phyloP scores from a whole-genome alignment of 2,888 invertebrate species.

The Acheta domesticus region DNA sequence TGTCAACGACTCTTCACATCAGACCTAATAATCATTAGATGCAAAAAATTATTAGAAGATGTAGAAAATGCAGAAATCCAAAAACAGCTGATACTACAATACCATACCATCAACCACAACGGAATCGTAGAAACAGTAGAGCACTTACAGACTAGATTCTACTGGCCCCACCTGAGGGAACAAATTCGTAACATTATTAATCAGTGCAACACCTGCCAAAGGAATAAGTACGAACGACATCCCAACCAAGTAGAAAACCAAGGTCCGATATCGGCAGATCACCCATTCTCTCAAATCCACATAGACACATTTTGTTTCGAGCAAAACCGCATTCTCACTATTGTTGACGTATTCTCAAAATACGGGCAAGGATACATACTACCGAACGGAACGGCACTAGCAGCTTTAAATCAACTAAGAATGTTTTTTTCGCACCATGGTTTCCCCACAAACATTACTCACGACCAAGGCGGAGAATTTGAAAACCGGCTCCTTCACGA shows the following conservation, averaged over 20 bases:
- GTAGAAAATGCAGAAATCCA: background rate
- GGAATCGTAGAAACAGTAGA: background rate
- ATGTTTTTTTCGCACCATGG: background rate
- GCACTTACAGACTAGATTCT: background rate
- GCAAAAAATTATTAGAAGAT: background rate
- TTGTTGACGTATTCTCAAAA: background rate
- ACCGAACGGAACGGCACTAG: background rate
- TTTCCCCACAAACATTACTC: background rate
- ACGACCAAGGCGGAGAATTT: background rate
- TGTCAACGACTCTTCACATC: background rate
- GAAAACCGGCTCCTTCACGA: background rate
- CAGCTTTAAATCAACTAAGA: background rate
- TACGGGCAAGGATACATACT: background rate
- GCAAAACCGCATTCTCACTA: background rate
- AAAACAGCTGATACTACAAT: background rate
- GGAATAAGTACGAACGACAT: constrained; percentile 11
- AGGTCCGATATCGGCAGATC: background rate
- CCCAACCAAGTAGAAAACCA: background rate
- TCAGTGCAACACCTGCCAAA: background rate
- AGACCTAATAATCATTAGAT: background rate
- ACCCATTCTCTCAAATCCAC: background rate
- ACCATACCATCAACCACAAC: background rate
- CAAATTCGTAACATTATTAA: background rate
- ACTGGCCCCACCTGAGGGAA: background rate
- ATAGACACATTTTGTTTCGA: background rate